These are phyloP conservation scores for Passerina amoena DNA, from an alignment of 2,113 vertebrate species.

Conservation along the genomic window DNA sequence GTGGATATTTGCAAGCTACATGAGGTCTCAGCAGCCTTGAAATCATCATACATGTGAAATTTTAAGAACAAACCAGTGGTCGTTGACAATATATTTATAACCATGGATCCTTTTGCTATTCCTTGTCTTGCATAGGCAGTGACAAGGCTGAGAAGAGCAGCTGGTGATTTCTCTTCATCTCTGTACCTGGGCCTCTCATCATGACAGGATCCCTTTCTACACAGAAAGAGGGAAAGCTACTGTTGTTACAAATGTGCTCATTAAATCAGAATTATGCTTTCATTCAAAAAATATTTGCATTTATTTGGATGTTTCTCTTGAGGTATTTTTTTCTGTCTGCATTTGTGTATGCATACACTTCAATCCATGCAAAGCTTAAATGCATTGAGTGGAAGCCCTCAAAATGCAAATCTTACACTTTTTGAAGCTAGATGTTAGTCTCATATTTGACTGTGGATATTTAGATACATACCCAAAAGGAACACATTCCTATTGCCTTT, in stretches of 20 bases:
- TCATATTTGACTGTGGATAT: neutral
- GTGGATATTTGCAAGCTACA: neutral
- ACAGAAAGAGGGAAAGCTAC: neutral
- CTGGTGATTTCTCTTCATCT: neutral
- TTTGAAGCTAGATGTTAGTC: neutral
- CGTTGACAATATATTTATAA: neutral
- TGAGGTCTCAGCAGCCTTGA: neutral
- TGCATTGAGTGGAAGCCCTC: neutral
- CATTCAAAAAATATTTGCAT: neutral
- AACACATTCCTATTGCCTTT: neutral
- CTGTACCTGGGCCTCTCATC: neutral
- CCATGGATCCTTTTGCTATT: neutral
- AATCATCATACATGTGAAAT: neutral
- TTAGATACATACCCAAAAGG: neutral
- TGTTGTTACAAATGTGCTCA: neutral
- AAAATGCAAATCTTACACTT: neutral
- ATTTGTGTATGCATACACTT: neutral
- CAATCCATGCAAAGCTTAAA: neutral
- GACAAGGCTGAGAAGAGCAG: neutral
- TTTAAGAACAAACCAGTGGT: neutral
- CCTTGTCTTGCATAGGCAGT: neutral
- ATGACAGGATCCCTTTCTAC: neutral
- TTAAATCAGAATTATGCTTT: neutral
- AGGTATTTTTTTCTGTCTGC: neutral
- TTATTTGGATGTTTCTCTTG: neutral